Evolutionary conservation across 2,888 invertebrate genomes (phyloP).

Genomic region (Sphaerophoria rueppellii): DNA sequence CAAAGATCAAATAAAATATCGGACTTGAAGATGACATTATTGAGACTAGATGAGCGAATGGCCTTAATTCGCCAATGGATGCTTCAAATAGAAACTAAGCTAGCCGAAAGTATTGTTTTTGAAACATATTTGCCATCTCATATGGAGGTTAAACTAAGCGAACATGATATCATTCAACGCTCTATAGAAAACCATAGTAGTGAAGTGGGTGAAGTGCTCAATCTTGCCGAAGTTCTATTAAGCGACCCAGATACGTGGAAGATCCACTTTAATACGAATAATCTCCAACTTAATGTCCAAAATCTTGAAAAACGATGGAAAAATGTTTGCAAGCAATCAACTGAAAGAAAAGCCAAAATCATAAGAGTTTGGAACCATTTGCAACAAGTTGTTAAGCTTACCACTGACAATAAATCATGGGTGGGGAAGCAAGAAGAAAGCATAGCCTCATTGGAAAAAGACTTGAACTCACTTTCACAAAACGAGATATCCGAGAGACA

Average conservation of each 20-base stretch:
- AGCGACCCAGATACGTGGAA: constrained; percentile 89
- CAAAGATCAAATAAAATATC: constrained; percentile 88
- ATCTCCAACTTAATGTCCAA: constrained; percentile 86
- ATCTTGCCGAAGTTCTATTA: constrained; percentile 89
- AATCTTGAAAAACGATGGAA: constrained; percentile 91
- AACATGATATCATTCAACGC: constrained; percentile 89
- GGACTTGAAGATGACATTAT: constrained; percentile 88
- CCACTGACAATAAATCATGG: constrained; percentile 85
- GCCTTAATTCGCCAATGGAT: constrained; percentile 89
- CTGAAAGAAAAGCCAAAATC: constrained; percentile 88
- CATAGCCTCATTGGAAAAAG: constrained; percentile 85
- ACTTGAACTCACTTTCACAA: constrained; percentile 84
- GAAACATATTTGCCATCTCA: constrained; percentile 86
- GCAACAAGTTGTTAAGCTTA: constrained; percentile 84
- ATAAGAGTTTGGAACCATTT: constrained; percentile 85
- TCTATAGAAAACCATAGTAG: constrained; percentile 90
- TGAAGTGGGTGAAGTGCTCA: constrained; percentile 90
- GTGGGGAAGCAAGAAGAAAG: constrained; percentile 86
- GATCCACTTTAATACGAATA: constrained; percentile 87
- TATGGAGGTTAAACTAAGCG: constrained; percentile 87
- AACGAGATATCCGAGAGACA: constrained; percentile 85
- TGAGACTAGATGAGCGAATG: constrained; percentile 87
- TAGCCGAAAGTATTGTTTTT: constrained; percentile 87
- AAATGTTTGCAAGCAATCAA: constrained; percentile 88
- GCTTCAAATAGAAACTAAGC: constrained; percentile 87